Base-by-base conservation (phyloP, 1,140 invertebrate genomes). In the Macrocentrus cingulum region DNA sequence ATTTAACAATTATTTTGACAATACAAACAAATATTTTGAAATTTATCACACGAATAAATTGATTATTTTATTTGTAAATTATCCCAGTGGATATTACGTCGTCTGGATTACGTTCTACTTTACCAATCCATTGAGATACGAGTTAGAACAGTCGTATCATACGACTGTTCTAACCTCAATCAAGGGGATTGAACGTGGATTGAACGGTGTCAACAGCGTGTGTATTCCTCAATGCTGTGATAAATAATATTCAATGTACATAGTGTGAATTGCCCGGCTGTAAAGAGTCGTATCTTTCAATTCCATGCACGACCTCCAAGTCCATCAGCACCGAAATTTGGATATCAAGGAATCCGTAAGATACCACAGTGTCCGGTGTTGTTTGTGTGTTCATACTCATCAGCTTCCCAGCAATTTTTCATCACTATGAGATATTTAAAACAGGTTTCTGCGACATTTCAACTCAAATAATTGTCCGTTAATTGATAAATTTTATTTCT, bases 391-490 rank as follows among this genome's bases (percentile, higher is more conserved):
- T 64, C 77, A 52, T 81, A 81, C 54, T 67, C 75, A 0, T 45
- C 65, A 5, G 69, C 67, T 23, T 74, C 72, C 1, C 54, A 72
- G 34, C 67, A 75, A 44, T 65, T 72, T 54, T 81, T 81, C 56
- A 72, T 60, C 0, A 70, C 67, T 6, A 72, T 76, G 65, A 81
- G 80, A 36, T 80, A 81, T 37, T 56, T 81, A 1, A 81, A 81
- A 56, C 80, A 81, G 71, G 80, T 81, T 57, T 57, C 55, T 11
- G 11, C 49, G 1, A 23, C 37, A 34, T 44, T 42, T 22, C 29
- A 42, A 41, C 44, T 53, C 25, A 4, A 29, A 9, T 4, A 29
- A 5, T 29, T 4, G 4, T 29, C 9, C 11, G 2, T 23, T 34
- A 49, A 22, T 52, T 29, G 2, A 39, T 44, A 32, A 39, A 25